Percentiles rank a stretch among this genome's conserved stretches.
These are phyloP conservation scores for Columba janthina DNA, from an alignment of 2,113 vertebrate species.

Conservation along the genomic window DNA sequence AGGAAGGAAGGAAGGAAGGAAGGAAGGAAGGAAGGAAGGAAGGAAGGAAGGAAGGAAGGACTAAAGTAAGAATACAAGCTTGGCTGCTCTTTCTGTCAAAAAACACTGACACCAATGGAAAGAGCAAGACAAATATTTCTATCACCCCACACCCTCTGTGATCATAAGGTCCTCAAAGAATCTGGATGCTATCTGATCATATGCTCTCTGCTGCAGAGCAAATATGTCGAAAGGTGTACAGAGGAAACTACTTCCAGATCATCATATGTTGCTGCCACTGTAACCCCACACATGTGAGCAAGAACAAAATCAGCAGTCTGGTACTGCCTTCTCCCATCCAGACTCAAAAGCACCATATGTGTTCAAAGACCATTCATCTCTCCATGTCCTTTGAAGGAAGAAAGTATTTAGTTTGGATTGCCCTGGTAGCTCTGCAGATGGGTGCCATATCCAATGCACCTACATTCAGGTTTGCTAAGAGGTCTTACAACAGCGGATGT, in stretches of 20 bases:
- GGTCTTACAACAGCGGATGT: background rate
- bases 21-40: too few species aligned
- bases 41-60: too few species aligned
- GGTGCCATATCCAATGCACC: background rate
- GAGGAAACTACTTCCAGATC: background rate
- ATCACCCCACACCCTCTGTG: background rate
- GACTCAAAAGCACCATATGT: background rate
- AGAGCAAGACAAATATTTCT: background rate
- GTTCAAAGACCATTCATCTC: background rate
- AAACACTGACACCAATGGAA: background rate
- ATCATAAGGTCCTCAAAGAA: background rate
- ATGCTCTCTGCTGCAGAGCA: background rate
- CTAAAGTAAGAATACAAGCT: conserved; percentile 23
- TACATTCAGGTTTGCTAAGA: background rate
- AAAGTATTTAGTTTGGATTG: background rate
- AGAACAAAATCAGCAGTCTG: background rate
- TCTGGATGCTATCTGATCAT: background rate
- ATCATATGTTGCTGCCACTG: background rate
- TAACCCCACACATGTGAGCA: background rate
- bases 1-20: too few species aligned
- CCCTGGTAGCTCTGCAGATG: background rate
- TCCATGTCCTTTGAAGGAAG: background rate
- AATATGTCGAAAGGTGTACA: background rate
- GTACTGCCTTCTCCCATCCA: background rate
- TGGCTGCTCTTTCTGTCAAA: background rate